Evolutionary conservation across 1,140 invertebrate species (phyloP), one percentile per base, ranked within the genome.

Genomic region (Pseudomyrmex pallidus): DNA sequence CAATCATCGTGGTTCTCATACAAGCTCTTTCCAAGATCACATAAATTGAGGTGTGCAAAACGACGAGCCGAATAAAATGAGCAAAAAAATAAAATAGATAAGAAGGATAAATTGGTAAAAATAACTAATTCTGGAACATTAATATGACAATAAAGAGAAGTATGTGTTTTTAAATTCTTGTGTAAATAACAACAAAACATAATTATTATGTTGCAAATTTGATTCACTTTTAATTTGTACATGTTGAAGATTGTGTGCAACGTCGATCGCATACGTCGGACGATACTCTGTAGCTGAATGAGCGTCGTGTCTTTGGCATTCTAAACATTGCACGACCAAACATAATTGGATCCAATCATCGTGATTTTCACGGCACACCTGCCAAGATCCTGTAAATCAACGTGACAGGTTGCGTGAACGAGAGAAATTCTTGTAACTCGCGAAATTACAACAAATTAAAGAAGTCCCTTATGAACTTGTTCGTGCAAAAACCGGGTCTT

Each of bases 1-100:
- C 91, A 94, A 94, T 94, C 92, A 92, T 90, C 86, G 85, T 88
- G 90, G 87, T 89, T 92, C 90, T 91, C 90, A 88, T 88, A 68
- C 84, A 54, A 44, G 15, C 59, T 44, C 63, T 67, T 78, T 12
- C 25, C 54, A 22, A 52, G 70, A 59, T 74, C 20, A 56, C 48
- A 35, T 46, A 46, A 35, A 54, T 46, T 15, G 44, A 46, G 12
- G 15, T 5, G 15, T 35, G 50, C 12, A 15, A 52, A 25, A 54
- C 52, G 54, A 73, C 35, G 13, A 48, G 20, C 5, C 10, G 17
- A 46, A 9, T 9, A 17, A 63, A 48, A 46, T 52, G 13, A 20
- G 46, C 57, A 35, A 10, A n/a, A 20, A 44, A 8, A 2, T 63
- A 15, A 10, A 74, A 7, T 50, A 2, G 20, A 17, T 13, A 7